phyloP scores from a whole-genome alignment of 2,888 invertebrate species.

The Nomada fucata region DNA sequence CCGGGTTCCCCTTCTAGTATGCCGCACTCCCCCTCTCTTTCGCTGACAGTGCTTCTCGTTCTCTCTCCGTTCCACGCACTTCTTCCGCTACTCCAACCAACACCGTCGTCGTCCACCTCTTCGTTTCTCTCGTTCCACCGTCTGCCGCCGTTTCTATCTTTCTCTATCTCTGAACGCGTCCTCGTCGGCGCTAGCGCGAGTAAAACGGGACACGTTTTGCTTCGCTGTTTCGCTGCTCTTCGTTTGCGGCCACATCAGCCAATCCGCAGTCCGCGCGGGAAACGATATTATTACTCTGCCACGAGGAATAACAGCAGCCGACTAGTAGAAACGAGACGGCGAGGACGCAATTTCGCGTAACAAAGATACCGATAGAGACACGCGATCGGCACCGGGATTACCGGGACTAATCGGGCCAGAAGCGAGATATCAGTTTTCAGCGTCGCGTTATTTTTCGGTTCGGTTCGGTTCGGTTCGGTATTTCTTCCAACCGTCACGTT shows the following conservation, averaged over 20 bases:
- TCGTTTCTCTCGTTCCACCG: constrained; percentile 11
- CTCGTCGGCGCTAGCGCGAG: constrained; percentile 62
- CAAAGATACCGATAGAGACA: constrained; percentile 45
- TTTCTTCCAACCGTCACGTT: not conserved
- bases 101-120: constrained; percentile 1
- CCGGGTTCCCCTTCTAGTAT: constrained; percentile 61
- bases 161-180: constrained; percentile 37
- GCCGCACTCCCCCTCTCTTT: constrained; percentile 28
- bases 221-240: constrained; percentile 49
- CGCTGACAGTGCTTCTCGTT: not conserved
- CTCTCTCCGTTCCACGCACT: constrained; percentile 18
- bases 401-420: constrained; percentile 24
- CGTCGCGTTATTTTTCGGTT: constrained; percentile 32
- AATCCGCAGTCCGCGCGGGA: constrained; percentile 81
- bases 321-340: constrained; percentile 37
- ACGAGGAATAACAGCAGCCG: constrained; percentile 72
- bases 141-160: constrained; percentile 19
- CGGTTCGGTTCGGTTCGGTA: not conserved
- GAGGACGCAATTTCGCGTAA: constrained; percentile 46
- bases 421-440: constrained; percentile 49
- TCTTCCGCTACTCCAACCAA: constrained; percentile 6
- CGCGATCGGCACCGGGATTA: constrained; percentile 33
- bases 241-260: constrained; percentile 67
- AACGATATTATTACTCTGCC: constrained; percentile 81
- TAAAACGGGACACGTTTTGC: constrained; percentile 65